Conservation (phyloP, 2,797 vertebrate species). For the Tokudaia tokunoshimensis region DNA sequence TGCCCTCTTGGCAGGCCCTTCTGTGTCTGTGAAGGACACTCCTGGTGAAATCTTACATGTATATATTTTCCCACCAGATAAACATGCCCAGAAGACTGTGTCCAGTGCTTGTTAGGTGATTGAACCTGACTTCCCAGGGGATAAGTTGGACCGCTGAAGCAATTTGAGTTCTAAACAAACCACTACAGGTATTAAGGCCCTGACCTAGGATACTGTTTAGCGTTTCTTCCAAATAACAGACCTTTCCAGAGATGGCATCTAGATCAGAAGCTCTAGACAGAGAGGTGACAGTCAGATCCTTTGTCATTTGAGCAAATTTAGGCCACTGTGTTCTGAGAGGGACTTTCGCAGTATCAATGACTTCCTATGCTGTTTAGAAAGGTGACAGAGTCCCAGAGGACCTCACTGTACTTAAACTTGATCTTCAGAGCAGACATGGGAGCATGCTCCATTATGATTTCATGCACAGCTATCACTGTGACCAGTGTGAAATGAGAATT, state of each 20-base stretch:
- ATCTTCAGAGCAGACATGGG: not conserved
- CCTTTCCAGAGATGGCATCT: not conserved
- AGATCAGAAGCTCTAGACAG: not conserved
- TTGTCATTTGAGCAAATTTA: conserved; percentile 10
- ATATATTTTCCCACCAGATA: not conserved
- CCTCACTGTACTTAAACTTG: conserved; percentile 12
- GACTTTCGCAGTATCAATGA: conserved; percentile 46
- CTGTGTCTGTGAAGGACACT: not conserved
- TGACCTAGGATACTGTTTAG: not conserved
- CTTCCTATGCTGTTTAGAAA: conserved; percentile 33
- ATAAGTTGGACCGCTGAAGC: not conserved
- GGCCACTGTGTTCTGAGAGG: conserved; percentile 36
- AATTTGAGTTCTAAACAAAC: not conserved
- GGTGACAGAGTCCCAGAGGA: conserved; percentile 32
- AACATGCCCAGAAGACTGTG: not conserved
- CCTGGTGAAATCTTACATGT: not conserved
- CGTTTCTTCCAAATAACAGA: not conserved
- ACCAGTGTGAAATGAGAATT: conserved; percentile 62
- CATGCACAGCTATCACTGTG: conserved; percentile 52
- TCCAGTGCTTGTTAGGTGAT: not conserved
- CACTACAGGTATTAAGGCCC: not conserved
- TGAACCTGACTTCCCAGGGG: not conserved
- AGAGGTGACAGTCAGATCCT: not conserved
- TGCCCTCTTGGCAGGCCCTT: not conserved
- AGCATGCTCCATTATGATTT: not conserved